A percentile compares a stretch with the other conserved stretches of the same genome.
Evolutionary conservation across 1,140 invertebrate species (phyloP).

Genomic region (Philotrypesis tridentata): DNA sequence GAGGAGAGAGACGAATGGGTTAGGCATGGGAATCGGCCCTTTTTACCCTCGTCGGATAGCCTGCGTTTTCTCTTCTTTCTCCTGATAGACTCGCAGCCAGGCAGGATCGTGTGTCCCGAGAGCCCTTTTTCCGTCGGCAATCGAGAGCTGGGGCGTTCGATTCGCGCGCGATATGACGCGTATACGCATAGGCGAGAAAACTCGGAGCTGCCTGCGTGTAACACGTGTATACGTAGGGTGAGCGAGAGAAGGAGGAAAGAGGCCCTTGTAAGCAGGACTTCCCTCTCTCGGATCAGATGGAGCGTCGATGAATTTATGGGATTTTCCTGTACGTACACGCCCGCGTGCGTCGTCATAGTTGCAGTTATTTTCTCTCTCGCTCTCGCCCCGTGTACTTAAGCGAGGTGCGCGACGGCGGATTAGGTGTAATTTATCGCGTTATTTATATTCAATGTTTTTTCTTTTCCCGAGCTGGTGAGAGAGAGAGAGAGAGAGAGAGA

Average conservation of each 20-base stretch:
- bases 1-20: neutral
- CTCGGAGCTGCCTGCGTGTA: too few species aligned
- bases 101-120: neutral
- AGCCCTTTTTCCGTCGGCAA: neutral
- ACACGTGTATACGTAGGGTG: too few species aligned
- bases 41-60: neutral
- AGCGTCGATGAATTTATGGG: slow-evolving; percentile 35
- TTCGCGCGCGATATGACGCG: neutral
- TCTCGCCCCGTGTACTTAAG: neutral
- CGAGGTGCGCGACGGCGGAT: too few species aligned
- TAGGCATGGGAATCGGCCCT: neutral
- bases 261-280: neutral
- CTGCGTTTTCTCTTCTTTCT: neutral
- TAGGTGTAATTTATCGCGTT: neutral
- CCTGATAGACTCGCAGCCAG: neutral
- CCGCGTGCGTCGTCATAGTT: neutral
- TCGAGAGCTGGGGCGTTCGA: neutral
- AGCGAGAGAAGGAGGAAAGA: slow-evolving; percentile 1
- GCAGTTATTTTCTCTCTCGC: neutral
- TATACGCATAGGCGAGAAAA: neutral
- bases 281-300: neutral
- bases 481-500: too few species aligned
- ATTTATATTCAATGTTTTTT: slow-evolving; percentile 6
- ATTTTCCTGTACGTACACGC: neutral
- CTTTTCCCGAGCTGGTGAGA: neutral